A percentile compares a stretch with the other conserved stretches of the same genome.
These are phyloP conservation scores for Andrena minutula DNA, from an alignment of 2,888 invertebrate genomes.

Conservation along the genomic window DNA sequence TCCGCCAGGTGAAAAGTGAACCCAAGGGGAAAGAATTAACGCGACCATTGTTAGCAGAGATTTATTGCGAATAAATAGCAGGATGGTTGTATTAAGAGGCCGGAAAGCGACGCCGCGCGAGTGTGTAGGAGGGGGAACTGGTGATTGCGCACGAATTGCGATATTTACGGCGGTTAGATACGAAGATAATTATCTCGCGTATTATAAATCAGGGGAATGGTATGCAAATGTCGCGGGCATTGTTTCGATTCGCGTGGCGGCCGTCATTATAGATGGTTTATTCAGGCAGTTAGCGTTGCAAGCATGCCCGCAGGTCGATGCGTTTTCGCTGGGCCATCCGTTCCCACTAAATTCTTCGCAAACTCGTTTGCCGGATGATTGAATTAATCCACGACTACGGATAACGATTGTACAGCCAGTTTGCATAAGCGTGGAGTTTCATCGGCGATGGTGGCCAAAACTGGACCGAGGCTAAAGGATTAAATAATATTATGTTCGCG, in stretches of 20 bases:
- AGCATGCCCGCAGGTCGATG: background rate
- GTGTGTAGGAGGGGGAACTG: too few species aligned
- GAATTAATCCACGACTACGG: background rate
- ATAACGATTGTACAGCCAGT: background rate
- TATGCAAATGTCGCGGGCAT: conserved; percentile 58
- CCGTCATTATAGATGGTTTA: conserved; percentile 51
- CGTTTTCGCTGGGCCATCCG: background rate
- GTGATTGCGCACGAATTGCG: conserved; percentile 3
- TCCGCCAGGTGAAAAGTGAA: background rate
- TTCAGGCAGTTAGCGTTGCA: conserved; percentile 31
- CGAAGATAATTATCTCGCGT: conserved; percentile 55
- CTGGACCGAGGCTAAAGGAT: conserved; percentile 14
- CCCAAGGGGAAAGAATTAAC: background rate
- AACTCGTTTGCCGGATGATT: conserved; percentile 1
- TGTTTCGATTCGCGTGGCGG: conserved; percentile 54
- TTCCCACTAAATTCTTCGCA: background rate
- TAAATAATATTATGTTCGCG: conserved; percentile 28
- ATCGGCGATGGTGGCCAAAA: background rate
- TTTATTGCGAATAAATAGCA: conserved; percentile 23
- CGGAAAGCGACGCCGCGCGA: too few species aligned
- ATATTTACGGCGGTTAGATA: conserved; percentile 47
- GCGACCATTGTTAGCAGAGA: background rate
- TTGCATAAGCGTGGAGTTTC: background rate
- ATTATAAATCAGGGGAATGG: conserved; percentile 59
- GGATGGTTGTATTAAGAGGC: conserved; percentile 17